Evolutionary conservation across 2,113 vertebrate species (phyloP).

Genomic region (Anas platyrhynchos): DNA sequence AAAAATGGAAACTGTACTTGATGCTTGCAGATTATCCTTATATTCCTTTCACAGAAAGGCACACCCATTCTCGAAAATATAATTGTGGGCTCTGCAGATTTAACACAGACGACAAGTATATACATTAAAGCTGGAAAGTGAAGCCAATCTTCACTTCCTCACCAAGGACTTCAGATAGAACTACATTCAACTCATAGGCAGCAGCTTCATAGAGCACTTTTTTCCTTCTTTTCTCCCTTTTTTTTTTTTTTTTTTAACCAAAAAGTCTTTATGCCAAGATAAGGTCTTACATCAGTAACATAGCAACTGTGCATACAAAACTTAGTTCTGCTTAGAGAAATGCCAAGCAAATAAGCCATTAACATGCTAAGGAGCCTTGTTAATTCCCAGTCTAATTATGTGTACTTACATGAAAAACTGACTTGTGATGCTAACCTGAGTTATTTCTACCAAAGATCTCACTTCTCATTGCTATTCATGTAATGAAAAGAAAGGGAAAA

Average conservation of each 20-base stretch:
- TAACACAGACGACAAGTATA: background rate
- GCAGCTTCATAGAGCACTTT: slow-evolving; percentile 37
- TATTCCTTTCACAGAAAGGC: background rate
- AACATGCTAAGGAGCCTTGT: background rate
- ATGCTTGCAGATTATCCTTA: background rate
- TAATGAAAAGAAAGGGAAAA: background rate
- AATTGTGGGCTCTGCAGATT: background rate
- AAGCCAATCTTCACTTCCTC: background rate
- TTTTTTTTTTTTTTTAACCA: background rate
- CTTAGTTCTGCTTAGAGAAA: slow-evolving; percentile 49
- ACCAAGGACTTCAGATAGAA: background rate
- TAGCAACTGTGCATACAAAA: slow-evolving; percentile 52
- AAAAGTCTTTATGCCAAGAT: slow-evolving; percentile 26
- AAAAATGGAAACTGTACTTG: background rate
- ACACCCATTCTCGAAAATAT: background rate
- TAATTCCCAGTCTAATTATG: slow-evolving; percentile 48
- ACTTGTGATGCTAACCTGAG: background rate
- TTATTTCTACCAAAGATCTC: background rate
- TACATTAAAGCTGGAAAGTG: background rate
- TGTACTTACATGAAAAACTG: background rate
- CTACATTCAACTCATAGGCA: slow-evolving; percentile 27
- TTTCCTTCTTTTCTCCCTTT: no score
- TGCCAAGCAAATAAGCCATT: slow-evolving; percentile 45
- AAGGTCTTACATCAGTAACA: slow-evolving; percentile 29
- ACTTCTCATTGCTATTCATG: background rate